Conservation (phyloP, 2,113 vertebrate genomes). For the Charadrius vociferus region DNA sequence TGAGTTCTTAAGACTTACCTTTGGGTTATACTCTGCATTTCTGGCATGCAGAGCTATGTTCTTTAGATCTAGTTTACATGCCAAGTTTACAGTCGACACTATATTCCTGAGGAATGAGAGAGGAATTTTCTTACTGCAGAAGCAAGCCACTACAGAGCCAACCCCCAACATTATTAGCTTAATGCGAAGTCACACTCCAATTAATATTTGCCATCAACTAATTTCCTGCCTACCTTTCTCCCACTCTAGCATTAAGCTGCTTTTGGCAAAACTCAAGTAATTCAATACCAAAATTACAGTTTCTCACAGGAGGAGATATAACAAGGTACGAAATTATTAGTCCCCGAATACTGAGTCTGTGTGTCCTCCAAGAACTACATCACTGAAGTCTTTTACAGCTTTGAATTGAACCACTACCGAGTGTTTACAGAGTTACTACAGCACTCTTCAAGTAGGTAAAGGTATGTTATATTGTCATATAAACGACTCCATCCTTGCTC, state of each 20-base stretch:
- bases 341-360: not conserved
- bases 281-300: not conserved
- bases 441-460: not conserved
- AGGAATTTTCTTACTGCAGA: not conserved
- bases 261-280: not conserved
- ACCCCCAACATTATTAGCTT: not conserved
- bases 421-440: not conserved
- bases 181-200: not conserved
- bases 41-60: slow-evolving; percentile 93
- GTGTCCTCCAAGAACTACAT: not conserved
- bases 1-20: slow-evolving; percentile 74
- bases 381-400: not conserved
- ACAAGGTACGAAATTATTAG: not conserved
- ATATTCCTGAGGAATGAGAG: slow-evolving; percentile 85
- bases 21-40: slow-evolving; percentile 99
- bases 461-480: not conserved
- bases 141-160: not conserved
- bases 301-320: not conserved
- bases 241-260: not conserved
- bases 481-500: not conserved
- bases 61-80: slow-evolving; percentile 94
- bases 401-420: not conserved
- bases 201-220: not conserved
- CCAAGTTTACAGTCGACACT: slow-evolving; percentile 94
- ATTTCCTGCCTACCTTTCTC: not conserved